phyloP scores from a whole-genome alignment of 2,113 vertebrate species.

The Ancistrus triradiatus region DNA sequence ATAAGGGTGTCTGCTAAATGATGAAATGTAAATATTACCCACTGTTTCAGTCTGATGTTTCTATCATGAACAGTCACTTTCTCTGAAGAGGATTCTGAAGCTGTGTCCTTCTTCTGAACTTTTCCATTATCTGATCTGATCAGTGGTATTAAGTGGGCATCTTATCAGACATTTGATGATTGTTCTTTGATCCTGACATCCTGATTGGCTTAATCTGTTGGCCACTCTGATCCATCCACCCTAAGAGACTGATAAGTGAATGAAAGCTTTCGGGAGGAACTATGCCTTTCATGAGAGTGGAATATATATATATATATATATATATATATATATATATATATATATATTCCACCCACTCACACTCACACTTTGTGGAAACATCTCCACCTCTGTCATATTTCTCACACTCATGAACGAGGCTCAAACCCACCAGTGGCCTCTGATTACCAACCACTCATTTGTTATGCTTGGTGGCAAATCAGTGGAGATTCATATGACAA shows the following conservation, averaged over 20 bases:
- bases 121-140: slow-evolving; percentile 52
- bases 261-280: slow-evolving; percentile 5
- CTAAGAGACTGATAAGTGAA: slow-evolving; percentile 41
- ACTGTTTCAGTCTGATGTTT: no score
- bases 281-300: no score
- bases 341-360: no score
- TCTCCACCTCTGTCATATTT: neutral
- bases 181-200: slow-evolving; percentile 54
- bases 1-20: no score
- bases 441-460: slow-evolving; percentile 97
- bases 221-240: slow-evolving; percentile 10
- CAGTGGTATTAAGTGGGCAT: slow-evolving; percentile 45
- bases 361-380: no score
- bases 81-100: slow-evolving; percentile 24
- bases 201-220: slow-evolving; percentile 51
- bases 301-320: no score
- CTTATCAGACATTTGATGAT: slow-evolving; percentile 59
- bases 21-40: no score
- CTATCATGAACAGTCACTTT: neutral
- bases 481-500: slow-evolving; percentile 91
- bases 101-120: slow-evolving; percentile 56
- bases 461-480: slow-evolving; percentile 94
- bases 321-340: no score
- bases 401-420: slow-evolving; percentile 34
- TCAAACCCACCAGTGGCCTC: slow-evolving; percentile 76